A percentile compares a stretch with the other conserved stretches of the same genome.
These are phyloP conservation scores for Melanargia galathea DNA, from an alignment of 2,888 invertebrate species.

Conservation along the genomic window DNA sequence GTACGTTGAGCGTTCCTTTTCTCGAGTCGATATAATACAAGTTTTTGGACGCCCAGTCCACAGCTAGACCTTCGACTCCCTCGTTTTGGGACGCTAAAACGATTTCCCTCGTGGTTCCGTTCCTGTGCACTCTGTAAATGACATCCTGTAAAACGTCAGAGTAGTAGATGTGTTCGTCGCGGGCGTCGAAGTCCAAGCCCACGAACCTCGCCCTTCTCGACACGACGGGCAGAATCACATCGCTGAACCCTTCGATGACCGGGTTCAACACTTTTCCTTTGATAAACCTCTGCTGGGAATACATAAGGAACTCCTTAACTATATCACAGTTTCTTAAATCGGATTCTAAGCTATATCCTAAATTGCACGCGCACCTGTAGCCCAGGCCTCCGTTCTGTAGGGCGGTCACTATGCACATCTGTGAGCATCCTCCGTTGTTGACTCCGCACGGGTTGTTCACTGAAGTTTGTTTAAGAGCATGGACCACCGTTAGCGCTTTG, in stretches of 20 bases:
- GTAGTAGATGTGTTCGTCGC: conserved; percentile 96
- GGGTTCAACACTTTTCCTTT: conserved; percentile 95
- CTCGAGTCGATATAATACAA: conserved; percentile 97
- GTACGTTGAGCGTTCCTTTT: conserved; percentile 95
- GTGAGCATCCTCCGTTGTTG: conserved; percentile 94
- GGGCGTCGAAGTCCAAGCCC: conserved; percentile 96
- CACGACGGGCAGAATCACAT: conserved; percentile 97
- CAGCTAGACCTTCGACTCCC: conserved; percentile 97
- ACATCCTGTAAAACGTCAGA: conserved; percentile 98
- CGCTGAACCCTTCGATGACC: conserved; percentile 94
- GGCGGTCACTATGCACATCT: conserved; percentile 96
- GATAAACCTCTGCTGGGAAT: conserved; percentile 97
- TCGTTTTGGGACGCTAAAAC: conserved; percentile 98
- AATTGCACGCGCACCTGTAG: conserved; percentile 95
- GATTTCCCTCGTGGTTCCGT: conserved; percentile 91
- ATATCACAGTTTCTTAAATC: conserved; percentile 91
- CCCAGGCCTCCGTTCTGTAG: conserved; percentile 88
- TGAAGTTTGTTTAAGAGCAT: conserved; percentile 88
- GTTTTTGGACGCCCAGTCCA: conserved; percentile 98
- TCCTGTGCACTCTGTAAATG: conserved; percentile 91
- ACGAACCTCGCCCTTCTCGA: conserved; percentile 96
- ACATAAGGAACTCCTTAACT: conserved; percentile 95
- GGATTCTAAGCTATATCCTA: conserved; percentile 89
- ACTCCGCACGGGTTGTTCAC: conserved; percentile 92
- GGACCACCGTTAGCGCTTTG: conserved; percentile 91